Evolutionary conservation across 2,888 invertebrate genomes (phyloP).

Genomic region (Halocaridina rubra): DNA sequence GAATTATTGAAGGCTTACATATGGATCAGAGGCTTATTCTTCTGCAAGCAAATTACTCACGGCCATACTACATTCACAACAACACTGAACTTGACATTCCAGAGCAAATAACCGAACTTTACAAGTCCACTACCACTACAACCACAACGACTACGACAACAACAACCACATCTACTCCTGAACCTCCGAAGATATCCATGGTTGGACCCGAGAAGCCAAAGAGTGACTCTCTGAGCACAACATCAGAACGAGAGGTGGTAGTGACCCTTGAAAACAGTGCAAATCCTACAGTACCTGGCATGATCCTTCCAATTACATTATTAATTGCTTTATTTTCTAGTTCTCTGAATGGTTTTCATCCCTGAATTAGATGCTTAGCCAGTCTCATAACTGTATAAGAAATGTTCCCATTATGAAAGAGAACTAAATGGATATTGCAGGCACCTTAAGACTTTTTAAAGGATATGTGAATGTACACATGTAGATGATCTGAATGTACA

Average conservation of each 20-base stretch:
- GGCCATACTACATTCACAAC: constrained; percentile 59
- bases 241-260: constrained; percentile 17
- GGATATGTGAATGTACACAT: too few relatives aligned
- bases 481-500: too few relatives aligned
- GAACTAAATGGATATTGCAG: too few relatives aligned
- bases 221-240: constrained; percentile 53
- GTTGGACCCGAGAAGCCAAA: constrained; percentile 49
- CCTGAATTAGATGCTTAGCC: background rate
- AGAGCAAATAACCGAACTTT: constrained; percentile 33
- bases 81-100: constrained; percentile 57
- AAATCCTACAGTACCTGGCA: background rate
- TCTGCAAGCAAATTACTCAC: constrained; percentile 52
- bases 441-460: too few relatives aligned
- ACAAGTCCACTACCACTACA: constrained; percentile 60
- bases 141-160: constrained; percentile 60
- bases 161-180: constrained; percentile 55
- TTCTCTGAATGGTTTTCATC: background rate
- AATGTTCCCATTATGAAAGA: too few relatives aligned
- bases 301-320: background rate
- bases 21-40: constrained; percentile 55
- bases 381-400: too few relatives aligned
- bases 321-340: background rate
- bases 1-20: constrained; percentile 59
- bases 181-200: constrained; percentile 40
- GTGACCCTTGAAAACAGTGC: background rate